Evolutionary conservation across 2,888 invertebrate genomes (phyloP).

Genomic region (Xestia xanthographa): DNA sequence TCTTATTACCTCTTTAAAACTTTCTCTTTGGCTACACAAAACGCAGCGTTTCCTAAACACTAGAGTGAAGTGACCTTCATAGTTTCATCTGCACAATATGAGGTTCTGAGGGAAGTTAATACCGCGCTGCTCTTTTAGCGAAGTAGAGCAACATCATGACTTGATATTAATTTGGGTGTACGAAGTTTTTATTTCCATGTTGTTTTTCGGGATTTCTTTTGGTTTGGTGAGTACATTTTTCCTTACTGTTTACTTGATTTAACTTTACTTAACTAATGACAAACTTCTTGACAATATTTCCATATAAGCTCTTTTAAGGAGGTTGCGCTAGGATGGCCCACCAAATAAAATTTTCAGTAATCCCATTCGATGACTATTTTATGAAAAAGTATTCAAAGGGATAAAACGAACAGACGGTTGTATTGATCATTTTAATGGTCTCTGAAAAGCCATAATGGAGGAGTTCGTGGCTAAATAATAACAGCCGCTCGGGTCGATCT

Average conservation of each 20-base stretch:
- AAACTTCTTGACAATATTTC: no score
- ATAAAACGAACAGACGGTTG: no score
- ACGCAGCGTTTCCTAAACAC: neutral
- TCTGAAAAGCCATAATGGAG: no score
- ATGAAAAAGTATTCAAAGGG: no score
- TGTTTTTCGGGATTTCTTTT: neutral
- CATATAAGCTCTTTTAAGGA: neutral
- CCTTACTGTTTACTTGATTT: neutral
- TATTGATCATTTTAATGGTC: no score
- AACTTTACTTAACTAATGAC: neutral
- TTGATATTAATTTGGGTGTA: constrained; percentile 6
- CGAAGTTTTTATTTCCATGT: neutral
- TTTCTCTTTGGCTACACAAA: neutral
- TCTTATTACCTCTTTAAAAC: no score
- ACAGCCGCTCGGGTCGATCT: no score
- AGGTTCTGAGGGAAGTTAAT: constrained; percentile 29
- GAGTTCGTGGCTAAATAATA: no score
- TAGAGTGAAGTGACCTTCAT: neutral
- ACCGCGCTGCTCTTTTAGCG: constrained; percentile 16
- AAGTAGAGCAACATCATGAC: constrained; percentile 4
- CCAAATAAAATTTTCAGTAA: no score
- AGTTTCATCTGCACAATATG: constrained; percentile 38
- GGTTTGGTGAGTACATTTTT: neutral
- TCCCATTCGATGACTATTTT: no score
- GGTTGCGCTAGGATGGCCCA: no score